These are phyloP conservation scores for Coecobrya sp. DNA, from an alignment of 2,888 invertebrate genomes.

Conservation along the genomic window DNA sequence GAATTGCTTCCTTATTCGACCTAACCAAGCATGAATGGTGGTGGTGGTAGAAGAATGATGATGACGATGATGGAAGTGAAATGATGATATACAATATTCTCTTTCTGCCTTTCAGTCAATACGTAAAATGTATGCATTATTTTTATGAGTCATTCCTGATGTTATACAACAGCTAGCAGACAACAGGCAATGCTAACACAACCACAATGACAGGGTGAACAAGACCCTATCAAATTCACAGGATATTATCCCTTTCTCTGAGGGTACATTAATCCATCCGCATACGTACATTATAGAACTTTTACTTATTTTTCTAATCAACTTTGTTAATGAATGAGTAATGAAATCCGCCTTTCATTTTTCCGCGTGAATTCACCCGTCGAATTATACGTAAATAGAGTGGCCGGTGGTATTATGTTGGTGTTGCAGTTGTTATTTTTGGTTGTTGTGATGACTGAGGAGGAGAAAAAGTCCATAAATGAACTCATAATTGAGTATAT, in stretches of 20 bases:
- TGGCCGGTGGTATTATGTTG: conserved; percentile 19
- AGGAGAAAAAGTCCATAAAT: conserved; percentile 58
- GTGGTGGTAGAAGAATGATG: neutral
- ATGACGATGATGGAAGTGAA: conserved; percentile 14
- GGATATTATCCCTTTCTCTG: neutral
- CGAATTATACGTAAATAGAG: neutral
- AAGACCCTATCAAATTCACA: conserved; percentile 34
- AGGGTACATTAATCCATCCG: neutral
- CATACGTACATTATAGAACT: neutral
- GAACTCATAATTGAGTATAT: conserved; percentile 84
- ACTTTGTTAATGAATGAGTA: conserved; percentile 79
- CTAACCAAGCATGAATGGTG: conserved; percentile 9
- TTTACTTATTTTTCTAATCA: conserved; percentile 73
- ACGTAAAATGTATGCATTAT: neutral
- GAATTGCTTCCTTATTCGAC: conserved; percentile 51
- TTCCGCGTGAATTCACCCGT: conserved; percentile 51
- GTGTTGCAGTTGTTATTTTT: conserved; percentile 2
- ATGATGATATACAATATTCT: conserved; percentile 25
- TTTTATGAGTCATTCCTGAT: conserved; percentile 24
- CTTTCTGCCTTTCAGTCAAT: neutral
- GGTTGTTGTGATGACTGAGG: conserved; percentile 28
- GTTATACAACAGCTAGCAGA: too few species aligned
- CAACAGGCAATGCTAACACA: neutral
- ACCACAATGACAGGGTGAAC: conserved; percentile 26
- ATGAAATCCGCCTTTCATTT: conserved; percentile 69